Base-by-base conservation (phyloP, 1,140 invertebrate genomes). In the Phocides pigmalion region DNA sequence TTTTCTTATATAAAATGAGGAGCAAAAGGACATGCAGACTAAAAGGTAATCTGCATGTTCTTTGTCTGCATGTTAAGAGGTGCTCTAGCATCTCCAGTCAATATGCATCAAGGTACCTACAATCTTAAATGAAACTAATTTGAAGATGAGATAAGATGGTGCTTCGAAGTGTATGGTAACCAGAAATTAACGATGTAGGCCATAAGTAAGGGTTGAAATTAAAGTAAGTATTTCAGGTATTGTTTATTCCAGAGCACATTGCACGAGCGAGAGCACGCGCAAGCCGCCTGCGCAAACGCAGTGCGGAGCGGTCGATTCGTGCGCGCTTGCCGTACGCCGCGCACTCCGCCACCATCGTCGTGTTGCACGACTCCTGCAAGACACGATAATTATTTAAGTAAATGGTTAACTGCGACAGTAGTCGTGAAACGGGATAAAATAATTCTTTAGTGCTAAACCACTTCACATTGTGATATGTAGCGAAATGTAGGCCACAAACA, bases 301-400 rank as follows among this genome's bases (percentile, higher is more conserved):
- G 66, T n/a, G 85, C 89, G 0, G 80, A 67, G 56, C 69, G 72
- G 66, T 90, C 87, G 58, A 84, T 20, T 49, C 79, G 79, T 47
- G 78, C 74, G 61, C 78, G 68, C 37, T 68, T 62, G 8, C 66
- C 66, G 66, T 91, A 91, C 53, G 68, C 50, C 15, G 68, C 82
- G 66, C 89, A 91, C 44, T 91, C 88, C 11, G 62, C 54, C 50
- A 89, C 73, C 66, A 91, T 70, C 49, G 83, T 87, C 53, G 79
- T 70, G 71, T 91, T 89, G 80, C 89, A 91, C 61, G 85, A 84
- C 63, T 86, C 81, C 87, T 90, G 81, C 20, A 65, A 49, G 37
- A 42, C 53, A 56, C 37, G 53, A 42, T 12, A 22, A n/a, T 53
- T 16, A 8, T 39, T n/a, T 20, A 20, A 11, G 0, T 35, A 12